Base-by-base conservation (phyloP, 1,140 invertebrate species). In the Heliconius eleuchia region DNA sequence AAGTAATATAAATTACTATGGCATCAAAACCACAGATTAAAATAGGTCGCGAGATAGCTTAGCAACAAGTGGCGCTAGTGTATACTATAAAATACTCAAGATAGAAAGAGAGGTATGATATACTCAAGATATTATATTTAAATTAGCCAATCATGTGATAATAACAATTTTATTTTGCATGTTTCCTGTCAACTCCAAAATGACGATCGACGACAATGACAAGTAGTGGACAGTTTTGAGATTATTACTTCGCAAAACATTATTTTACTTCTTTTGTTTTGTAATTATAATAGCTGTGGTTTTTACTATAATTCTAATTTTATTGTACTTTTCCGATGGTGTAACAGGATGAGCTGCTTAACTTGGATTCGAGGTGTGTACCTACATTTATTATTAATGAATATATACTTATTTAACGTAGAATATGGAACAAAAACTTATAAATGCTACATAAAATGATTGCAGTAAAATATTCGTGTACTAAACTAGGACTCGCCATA, bases 311-410 rank as follows among this genome's bases (percentile, higher is more conserved):
- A 66, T 27, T 66, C 27, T 66, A 27, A 30, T 16, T 66, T 16
- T 27, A 66, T 30, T 16, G 73, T 57, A 27, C 52, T 60, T 73
- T 77, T 77, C 76, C 79, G 30, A 80, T 80, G 79, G 75, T 80
- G 72, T 74, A 74, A 77, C 74, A 80, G 78, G 79, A 91, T 92
- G 91, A 90, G 89, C 79, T 92, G 90, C 83, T 80, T 92, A 84
- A 87, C 87, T 83, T 92, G 91, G 86, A 91, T 93, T 50, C 87
- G 88, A 92, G 91, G 92, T 93, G 90, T 86, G 60, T 66, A 16
- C 60, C 50, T 19, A 52, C 50, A 13, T 27, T 66, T 66, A 30
- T 27, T 66, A 66, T 27, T 16, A 66, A 23, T 57, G n/a, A 11
- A 57, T 57, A 66, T 13, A 30, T 13, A 30, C 23, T 30, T 18